Conservation (phyloP, 2,797 vertebrate species). For the Hippopotamyrus pictus region DNA sequence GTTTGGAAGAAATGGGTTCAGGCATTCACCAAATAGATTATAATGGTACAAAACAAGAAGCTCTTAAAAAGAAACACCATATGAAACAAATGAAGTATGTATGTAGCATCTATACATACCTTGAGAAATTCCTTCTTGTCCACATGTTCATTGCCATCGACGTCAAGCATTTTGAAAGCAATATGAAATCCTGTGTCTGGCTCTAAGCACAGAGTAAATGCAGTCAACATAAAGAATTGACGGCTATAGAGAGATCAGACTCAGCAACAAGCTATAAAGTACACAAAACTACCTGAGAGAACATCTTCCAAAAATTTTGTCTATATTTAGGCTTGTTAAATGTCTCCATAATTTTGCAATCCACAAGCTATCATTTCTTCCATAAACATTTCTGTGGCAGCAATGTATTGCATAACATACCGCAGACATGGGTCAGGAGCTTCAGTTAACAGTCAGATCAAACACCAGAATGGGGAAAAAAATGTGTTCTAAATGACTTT, state of each 20-base stretch:
- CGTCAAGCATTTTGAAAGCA: slow-evolving; percentile 95
- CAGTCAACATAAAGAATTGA: not conserved
- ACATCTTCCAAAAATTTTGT: not conserved
- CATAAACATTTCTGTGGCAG: not conserved
- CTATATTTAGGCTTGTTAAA: not conserved
- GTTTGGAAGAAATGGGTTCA: not conserved
- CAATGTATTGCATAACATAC: not conserved
- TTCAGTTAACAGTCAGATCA: not conserved
- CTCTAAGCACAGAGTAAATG: slow-evolving; percentile 57
- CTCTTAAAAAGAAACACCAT: not conserved
- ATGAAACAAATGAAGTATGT: not conserved
- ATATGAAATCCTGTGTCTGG: slow-evolving; percentile 87
- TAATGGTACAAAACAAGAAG: not conserved
- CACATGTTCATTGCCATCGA: slow-evolving; percentile 91
- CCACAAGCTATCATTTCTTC: not conserved
- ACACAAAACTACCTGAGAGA: not conserved
- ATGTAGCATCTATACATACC: slow-evolving; percentile 59
- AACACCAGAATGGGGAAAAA: not conserved
- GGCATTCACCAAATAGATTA: not conserved
- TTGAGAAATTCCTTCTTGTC: slow-evolving; percentile 92
- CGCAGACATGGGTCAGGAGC: not conserved
- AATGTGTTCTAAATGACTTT: not conserved
- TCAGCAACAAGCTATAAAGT: not conserved
- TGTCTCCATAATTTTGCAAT: not conserved
- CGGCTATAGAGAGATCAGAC: not conserved